Evolutionary conservation across 2,888 invertebrate species (phyloP), one percentile per base, ranked within the genome.

Genomic region (Amorpha juglandis): DNA sequence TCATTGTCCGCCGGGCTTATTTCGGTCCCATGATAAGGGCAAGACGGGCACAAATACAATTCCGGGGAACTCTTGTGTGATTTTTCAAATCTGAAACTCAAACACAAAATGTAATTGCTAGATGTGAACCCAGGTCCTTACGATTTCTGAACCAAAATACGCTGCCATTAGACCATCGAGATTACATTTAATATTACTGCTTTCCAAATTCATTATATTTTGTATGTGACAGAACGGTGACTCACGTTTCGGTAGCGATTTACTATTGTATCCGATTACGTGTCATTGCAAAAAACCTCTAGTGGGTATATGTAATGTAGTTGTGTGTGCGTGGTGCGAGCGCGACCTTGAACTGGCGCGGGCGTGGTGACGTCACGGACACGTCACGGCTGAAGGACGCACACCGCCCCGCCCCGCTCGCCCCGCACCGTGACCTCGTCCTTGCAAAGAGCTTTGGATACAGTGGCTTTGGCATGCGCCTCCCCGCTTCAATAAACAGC

Each of bases 311-410:
- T 58, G 58, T 58, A 58, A 42, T 42, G 42, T 42, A 50, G 38
- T n/a, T 27, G 38, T 27, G 16, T 19, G 58, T 58, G 38, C 42
- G 58, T 58, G n/a, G n/a, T n/a, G n/a, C n/a, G n/a, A n/a, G 58
- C 2, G 38, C 58, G 58, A 19, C 42, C 58, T 38, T 42, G 58
- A 58, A 38, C 55, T 38, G 16, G 38, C 11, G 27, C 14, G 27
- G 52, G 27, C 16, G 58, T 19, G 52, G 27, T 33, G 27, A 52
- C 52, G 52, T 52, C 52, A 19, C 58, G 11, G 19, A 6, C 19
- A 58, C 58, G 58, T 58, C 58, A 58, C 42, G 42, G 58, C 58
- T 58, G 42, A 58, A 38, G 58, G 58, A 58, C 58, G 58, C 55
- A 3, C 19, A 6, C 55, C 16, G 19, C 19, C 11, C 38, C 16